Evolutionary conservation across 1,140 invertebrate genomes (phyloP).

Genomic region (Formica selysi): DNA sequence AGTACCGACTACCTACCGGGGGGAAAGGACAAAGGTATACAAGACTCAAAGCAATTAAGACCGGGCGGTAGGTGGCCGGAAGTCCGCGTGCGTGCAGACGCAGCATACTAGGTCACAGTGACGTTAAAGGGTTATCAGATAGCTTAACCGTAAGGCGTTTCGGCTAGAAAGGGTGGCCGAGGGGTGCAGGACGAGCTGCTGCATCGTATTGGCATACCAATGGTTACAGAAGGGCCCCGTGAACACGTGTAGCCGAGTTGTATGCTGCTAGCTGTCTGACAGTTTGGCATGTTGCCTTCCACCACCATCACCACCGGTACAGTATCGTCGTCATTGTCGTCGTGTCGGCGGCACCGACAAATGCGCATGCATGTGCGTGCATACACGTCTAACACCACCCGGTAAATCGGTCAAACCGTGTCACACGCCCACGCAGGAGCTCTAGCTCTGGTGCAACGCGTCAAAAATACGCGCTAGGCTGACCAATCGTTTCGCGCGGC

Average conservation of each 20-base stretch:
- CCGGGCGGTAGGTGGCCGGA: conserved; percentile 53
- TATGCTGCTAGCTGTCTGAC: conserved; percentile 75
- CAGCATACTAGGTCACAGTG: conserved; percentile 78
- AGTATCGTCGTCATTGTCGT: conserved; percentile 66
- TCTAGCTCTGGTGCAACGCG: conserved; percentile 28
- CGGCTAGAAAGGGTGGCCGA: conserved; percentile 38
- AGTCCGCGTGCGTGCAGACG: conserved; percentile 77
- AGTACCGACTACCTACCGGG: conserved; percentile 63
- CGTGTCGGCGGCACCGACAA: conserved; percentile 68
- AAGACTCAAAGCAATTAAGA: conserved; percentile 78
- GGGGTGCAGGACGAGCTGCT: conserved; percentile 45
- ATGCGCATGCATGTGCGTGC: conserved; percentile 45
- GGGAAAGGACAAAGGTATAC: conserved; percentile 60
- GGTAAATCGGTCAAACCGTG: conserved; percentile 71
- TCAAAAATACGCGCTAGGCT: conserved; percentile 56
- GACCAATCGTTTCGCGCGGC: conserved; percentile 45
- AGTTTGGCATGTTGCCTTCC: conserved; percentile 81
- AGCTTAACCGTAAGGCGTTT: conserved; percentile 69
- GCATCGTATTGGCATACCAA: conserved; percentile 76
- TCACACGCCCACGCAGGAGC: conserved; percentile 20
- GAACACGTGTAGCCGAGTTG: conserved; percentile 76
- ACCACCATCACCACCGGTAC: conserved; percentile 30
- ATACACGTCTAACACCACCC: conserved; percentile 66
- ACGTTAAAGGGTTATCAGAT: conserved; percentile 79
- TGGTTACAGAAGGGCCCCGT: conserved; percentile 60